phyloP scores from a whole-genome alignment of 2,113 vertebrate genomes.

The Oncorhynchus keta region DNA sequence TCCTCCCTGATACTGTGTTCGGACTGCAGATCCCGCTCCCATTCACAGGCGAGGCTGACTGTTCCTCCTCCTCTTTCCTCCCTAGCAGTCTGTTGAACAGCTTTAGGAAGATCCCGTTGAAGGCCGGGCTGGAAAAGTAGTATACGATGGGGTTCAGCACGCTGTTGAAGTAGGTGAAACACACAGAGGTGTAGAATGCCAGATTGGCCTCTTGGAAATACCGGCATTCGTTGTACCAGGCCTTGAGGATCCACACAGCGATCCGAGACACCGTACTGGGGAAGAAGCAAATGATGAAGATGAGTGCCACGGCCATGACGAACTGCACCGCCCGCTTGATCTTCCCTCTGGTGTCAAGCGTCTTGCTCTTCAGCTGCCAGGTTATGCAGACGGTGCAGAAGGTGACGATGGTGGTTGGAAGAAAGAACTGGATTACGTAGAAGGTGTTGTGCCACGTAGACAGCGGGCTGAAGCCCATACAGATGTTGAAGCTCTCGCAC shows the following conservation, averaged over 20 bases:
- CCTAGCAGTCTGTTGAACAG: slow-evolving; percentile 55
- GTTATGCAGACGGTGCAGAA: slow-evolving; percentile 74
- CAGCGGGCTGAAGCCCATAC: slow-evolving; percentile 59
- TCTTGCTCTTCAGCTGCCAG: slow-evolving; percentile 69
- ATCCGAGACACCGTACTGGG: slow-evolving; percentile 74
- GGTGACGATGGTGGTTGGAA: slow-evolving; percentile 66
- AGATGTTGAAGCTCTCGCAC: slow-evolving; percentile 81
- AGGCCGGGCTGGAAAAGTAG: slow-evolving; percentile 76
- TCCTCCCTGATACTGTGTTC: neutral
- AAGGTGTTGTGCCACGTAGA: slow-evolving; percentile 75
- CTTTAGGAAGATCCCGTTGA: slow-evolving; percentile 64
- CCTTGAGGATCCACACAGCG: slow-evolving; percentile 71
- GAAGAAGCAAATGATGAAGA: slow-evolving; percentile 75
- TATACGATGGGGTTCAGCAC: slow-evolving; percentile 78
- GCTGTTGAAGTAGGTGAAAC: slow-evolving; percentile 79
- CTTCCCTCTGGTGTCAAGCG: slow-evolving; percentile 67
- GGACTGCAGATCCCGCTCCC: slow-evolving; percentile 23
- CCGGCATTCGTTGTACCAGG: slow-evolving; percentile 62
- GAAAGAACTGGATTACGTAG: slow-evolving; percentile 69
- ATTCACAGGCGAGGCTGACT: neutral
- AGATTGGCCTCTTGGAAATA: slow-evolving; percentile 67
- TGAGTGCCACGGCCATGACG: slow-evolving; percentile 68
- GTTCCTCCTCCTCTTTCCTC: slow-evolving; percentile 3
- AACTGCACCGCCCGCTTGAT: slow-evolving; percentile 75
- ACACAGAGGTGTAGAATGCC: slow-evolving; percentile 71